These are phyloP conservation scores for Venustoraphidia nigricollis DNA, from an alignment of 2,888 invertebrate species.

Conservation along the genomic window DNA sequence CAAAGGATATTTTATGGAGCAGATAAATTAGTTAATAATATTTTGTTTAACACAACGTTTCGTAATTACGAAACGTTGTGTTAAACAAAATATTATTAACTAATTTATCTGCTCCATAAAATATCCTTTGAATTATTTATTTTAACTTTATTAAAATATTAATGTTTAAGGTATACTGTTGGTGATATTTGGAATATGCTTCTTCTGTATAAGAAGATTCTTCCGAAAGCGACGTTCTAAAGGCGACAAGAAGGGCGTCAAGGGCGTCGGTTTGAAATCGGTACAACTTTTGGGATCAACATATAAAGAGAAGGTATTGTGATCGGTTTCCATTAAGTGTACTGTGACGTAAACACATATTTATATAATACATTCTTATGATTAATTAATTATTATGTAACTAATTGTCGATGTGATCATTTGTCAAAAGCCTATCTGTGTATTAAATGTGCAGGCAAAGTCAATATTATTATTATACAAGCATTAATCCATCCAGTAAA, in stretches of 20 bases:
- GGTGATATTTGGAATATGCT: constrained; percentile 70
- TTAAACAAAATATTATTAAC: too few relatives aligned
- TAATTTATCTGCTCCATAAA: too few relatives aligned
- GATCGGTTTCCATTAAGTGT: constrained; percentile 1
- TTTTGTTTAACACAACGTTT: too few relatives aligned
- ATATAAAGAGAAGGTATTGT: constrained; percentile 89
- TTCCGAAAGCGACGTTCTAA: constrained; percentile 84
- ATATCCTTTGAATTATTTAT: too few relatives aligned
- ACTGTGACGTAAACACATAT: constrained; percentile 13
- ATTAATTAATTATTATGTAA: constrained; percentile 5
- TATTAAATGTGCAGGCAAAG: too few relatives aligned
- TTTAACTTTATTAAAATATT: background rate
- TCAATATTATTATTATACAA: too few relatives aligned
- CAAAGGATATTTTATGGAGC: too few relatives aligned
- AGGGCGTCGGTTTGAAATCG: constrained; percentile 91
- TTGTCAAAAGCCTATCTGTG: too few relatives aligned
- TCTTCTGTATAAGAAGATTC: constrained; percentile 85
- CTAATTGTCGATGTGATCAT: too few relatives aligned
- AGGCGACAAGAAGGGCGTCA: constrained; percentile 87
- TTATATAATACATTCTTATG: background rate
- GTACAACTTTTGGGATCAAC: constrained; percentile 91
- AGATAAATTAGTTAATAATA: too few relatives aligned
- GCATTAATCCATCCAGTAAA: too few relatives aligned
- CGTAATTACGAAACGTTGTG: too few relatives aligned
- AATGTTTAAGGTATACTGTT: constrained; percentile 46